These are phyloP conservation scores for Latrodectus hesperus DNA, from an alignment of 2,888 invertebrate species.

Conservation along the genomic window DNA sequence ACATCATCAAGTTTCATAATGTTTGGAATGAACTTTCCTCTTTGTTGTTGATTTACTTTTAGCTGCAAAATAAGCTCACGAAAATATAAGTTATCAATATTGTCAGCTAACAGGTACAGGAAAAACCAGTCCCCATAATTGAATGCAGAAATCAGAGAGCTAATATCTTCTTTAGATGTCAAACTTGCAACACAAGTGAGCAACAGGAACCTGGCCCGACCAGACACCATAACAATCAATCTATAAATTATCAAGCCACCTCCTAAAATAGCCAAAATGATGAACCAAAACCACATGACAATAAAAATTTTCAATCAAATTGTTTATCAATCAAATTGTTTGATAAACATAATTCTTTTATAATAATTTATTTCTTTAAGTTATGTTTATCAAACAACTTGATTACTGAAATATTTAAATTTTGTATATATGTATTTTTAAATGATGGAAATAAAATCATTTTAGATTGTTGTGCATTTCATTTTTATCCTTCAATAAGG, in stretches of 20 bases:
- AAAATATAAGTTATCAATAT: slow-evolving; percentile 84
- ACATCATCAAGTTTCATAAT: slow-evolving; percentile 28
- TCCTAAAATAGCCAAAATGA: slow-evolving; percentile 81
- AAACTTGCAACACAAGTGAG: slow-evolving; percentile 83
- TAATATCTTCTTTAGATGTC: slow-evolving; percentile 77
- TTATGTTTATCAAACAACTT: too few species aligned
- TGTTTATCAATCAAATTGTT: too few species aligned
- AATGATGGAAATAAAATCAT: too few species aligned
- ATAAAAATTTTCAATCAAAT: slow-evolving; percentile 94
- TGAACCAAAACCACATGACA: slow-evolving; percentile 95
- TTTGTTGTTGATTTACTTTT: not conserved
- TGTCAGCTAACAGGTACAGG: slow-evolving; percentile 79
- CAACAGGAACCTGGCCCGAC: slow-evolving; percentile 84
- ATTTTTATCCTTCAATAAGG: too few species aligned
- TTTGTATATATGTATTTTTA: too few species aligned
- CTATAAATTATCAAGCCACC: slow-evolving; percentile 80
- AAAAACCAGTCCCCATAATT: slow-evolving; percentile 93
- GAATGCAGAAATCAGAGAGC: slow-evolving; percentile 61
- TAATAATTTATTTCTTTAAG: too few species aligned
- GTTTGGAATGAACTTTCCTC: not conserved
- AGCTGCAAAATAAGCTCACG: slow-evolving; percentile 31
- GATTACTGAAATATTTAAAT: too few species aligned
- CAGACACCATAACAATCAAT: slow-evolving; percentile 84
- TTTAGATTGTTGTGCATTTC: too few species aligned
- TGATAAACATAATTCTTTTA: too few species aligned